Evolutionary conservation across 2,888 invertebrate genomes (phyloP).

Genomic region (Agrochola circellaris): DNA sequence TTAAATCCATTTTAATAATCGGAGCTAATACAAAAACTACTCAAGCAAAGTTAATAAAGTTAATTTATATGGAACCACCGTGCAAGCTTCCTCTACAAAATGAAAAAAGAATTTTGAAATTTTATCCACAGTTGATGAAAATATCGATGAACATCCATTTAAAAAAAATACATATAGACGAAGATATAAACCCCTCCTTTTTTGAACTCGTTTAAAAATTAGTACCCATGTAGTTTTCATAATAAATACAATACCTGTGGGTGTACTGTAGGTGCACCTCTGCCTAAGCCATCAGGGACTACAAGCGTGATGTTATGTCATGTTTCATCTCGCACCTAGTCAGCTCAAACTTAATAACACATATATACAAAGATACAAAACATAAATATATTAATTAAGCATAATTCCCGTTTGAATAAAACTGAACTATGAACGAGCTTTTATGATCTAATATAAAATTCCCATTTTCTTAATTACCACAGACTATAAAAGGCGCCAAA

Average conservation of each 20-base stretch:
- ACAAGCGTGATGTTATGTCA: neutral
- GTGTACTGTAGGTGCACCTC: neutral
- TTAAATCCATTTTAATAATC: too few species aligned
- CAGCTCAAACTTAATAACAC: neutral
- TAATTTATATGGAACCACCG: too few species aligned
- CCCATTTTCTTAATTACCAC: slow-evolving; percentile 66
- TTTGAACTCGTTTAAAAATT: too few species aligned
- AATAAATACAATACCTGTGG: neutral
- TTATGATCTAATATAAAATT: slow-evolving; percentile 66
- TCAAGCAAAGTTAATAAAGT: too few species aligned
- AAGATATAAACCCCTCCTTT: too few species aligned
- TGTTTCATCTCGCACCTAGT: neutral
- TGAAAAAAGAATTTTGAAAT: too few species aligned
- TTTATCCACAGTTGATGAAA: too few species aligned
- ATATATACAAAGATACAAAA: neutral
- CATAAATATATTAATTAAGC: slow-evolving; percentile 16
- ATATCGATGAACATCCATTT: too few species aligned
- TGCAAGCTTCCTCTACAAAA: too few species aligned
- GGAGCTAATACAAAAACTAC: too few species aligned
- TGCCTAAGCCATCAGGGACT: neutral
- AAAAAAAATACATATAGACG: too few species aligned
- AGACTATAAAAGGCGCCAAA: slow-evolving; percentile 62
- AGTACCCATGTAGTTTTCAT: neutral
- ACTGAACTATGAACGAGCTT: slow-evolving; percentile 44
- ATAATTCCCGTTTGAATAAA: slow-evolving; percentile 55